Conservation (phyloP, 1,140 invertebrate species). For the Acromyrmex echinatior region DNA sequence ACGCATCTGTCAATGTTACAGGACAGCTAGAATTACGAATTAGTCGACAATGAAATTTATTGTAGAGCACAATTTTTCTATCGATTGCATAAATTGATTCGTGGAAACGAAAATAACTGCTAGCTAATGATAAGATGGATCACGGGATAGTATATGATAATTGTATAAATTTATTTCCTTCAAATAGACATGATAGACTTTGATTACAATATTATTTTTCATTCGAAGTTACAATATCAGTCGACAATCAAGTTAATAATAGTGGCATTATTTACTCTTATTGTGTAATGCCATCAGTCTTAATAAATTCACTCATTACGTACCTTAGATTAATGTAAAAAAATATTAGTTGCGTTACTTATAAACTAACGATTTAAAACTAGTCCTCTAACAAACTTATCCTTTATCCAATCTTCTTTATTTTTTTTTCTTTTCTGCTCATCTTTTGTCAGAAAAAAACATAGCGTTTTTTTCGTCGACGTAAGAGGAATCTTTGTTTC, state of each 20-base stretch:
- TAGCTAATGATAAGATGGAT: conserved; percentile 36
- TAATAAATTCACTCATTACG: conserved; percentile 53
- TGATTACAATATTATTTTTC: conserved; percentile 57
- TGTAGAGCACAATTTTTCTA: background rate
- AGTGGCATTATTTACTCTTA: background rate
- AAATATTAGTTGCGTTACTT: conserved; percentile 43
- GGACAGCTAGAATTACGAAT: background rate
- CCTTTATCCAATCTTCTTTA: background rate
- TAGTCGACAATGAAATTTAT: background rate
- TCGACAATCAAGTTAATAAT: background rate
- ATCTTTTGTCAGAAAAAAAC: conserved; percentile 11
- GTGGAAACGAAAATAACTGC: background rate
- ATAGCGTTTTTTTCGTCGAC: background rate
- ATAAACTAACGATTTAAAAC: conserved; percentile 39
- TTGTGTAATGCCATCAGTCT: conserved; percentile 66
- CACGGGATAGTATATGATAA: conserved; percentile 37
- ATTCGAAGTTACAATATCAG: conserved; percentile 39
- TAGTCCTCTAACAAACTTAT: conserved; percentile 15
- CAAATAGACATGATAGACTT: conserved; percentile 56
- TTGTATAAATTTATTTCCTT: conserved; percentile 67
- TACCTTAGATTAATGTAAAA: conserved; percentile 44
- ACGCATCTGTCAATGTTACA: conserved; percentile 19
- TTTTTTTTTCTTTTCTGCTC: background rate
- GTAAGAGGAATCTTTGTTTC: background rate
- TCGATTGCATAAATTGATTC: background rate